phyloP scores from a whole-genome alignment of 2,888 invertebrate genomes.

The Furcula furcula region DNA sequence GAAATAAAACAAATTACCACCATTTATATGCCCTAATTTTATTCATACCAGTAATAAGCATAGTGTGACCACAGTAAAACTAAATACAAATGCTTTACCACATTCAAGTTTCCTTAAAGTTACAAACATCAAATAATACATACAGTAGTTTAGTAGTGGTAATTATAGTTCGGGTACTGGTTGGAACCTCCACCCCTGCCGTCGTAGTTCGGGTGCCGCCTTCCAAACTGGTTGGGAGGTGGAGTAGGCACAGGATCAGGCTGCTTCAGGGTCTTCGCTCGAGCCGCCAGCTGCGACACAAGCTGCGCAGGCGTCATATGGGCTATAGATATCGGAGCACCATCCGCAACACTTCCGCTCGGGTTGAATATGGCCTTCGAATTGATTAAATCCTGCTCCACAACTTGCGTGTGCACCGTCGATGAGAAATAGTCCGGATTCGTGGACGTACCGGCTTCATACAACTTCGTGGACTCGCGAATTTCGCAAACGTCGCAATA shows the following conservation, averaged over 20 bases:
- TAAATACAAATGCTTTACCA: background rate
- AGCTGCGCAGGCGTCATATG: conserved; percentile 74
- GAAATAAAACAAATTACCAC: background rate
- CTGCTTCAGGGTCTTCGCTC: conserved; percentile 70
- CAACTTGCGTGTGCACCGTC: conserved; percentile 67
- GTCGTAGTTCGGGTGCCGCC: conserved; percentile 40
- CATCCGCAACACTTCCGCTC: conserved; percentile 53
- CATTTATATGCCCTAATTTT: background rate
- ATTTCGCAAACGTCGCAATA: conserved; percentile 69
- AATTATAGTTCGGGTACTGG: conserved; percentile 46
- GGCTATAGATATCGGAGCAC: conserved; percentile 65
- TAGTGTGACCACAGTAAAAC: background rate
- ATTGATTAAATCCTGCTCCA: conserved; percentile 64
- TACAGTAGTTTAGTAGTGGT: conserved; percentile 42
- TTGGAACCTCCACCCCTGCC: conserved; percentile 42
- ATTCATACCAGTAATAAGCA: background rate
- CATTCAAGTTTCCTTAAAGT: conserved; percentile 10
- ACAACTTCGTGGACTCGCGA: conserved; percentile 48
- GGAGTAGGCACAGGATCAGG: conserved; percentile 33
- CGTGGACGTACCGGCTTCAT: conserved; percentile 42
- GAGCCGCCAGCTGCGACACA: conserved; percentile 70
- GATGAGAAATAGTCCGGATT: conserved; percentile 52
- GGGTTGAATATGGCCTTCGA: conserved; percentile 68
- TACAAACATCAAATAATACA: too few relatives aligned
- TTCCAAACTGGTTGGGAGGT: conserved; percentile 32